phyloP scores from a whole-genome alignment of 1,140 invertebrate species.

The Heliconius hewitsoni region DNA sequence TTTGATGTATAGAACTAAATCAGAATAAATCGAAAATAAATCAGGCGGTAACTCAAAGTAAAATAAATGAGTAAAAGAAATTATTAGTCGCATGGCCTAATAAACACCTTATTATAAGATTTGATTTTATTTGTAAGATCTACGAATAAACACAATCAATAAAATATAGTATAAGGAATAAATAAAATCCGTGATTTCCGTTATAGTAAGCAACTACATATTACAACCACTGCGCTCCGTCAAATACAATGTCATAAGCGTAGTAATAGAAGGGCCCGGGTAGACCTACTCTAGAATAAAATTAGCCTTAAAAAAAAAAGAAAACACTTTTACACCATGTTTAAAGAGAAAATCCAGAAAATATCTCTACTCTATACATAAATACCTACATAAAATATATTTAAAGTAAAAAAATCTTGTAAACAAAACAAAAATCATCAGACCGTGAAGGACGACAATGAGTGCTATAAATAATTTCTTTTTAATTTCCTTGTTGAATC shows the following conservation, averaged over 20 bases:
- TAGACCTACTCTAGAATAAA: too few relatives aligned
- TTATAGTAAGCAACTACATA: not conserved
- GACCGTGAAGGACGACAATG: conserved; percentile 13
- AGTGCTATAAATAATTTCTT: conserved; percentile 21
- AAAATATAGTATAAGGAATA: too few relatives aligned
- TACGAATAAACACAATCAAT: not conserved
- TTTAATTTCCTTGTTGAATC: conserved; percentile 17
- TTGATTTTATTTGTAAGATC: not conserved
- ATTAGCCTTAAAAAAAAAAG: too few relatives aligned
- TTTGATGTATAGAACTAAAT: too few relatives aligned
- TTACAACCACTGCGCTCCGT: not conserved
- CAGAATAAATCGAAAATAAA: too few relatives aligned
- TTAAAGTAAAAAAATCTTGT: not conserved
- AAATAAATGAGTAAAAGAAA: too few relatives aligned
- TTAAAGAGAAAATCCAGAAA: too few relatives aligned
- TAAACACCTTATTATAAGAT: not conserved
- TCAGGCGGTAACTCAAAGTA: too few relatives aligned
- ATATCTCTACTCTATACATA: too few relatives aligned
- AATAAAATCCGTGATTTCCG: not conserved
- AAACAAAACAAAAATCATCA: not conserved
- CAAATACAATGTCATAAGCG: not conserved
- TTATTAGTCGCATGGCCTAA: not conserved
- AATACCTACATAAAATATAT: not conserved
- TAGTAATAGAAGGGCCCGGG: too few relatives aligned
- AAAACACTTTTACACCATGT: too few relatives aligned